phyloP scores from a whole-genome alignment of 2,113 vertebrate genomes.

The Chionomys nivalis region DNA sequence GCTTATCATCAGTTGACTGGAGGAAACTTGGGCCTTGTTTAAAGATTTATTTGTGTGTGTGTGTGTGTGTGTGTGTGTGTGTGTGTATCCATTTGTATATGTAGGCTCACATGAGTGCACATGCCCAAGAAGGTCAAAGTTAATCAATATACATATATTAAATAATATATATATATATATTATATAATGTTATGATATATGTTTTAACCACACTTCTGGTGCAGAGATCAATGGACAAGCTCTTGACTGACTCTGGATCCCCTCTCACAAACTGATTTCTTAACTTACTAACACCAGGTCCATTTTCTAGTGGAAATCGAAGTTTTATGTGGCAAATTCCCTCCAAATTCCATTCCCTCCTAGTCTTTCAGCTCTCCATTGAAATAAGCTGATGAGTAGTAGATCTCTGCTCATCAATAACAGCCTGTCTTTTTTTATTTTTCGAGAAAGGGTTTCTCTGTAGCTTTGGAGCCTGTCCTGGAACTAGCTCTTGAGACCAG shows the following conservation, averaged over 20 bases:
- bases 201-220: neutral
- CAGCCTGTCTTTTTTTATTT: neutral
- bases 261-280: neutral
- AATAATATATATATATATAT: too few species aligned
- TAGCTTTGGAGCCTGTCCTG: too few species aligned
- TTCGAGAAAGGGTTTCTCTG: too few species aligned
- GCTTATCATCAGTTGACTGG: neutral
- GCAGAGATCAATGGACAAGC: neutral
- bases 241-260: neutral
- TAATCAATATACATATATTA: neutral
- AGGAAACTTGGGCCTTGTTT: neutral
- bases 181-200: neutral
- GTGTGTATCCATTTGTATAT: neutral
- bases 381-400: neutral
- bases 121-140: neutral
- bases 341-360: neutral
- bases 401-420: neutral
- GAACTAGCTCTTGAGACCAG: too few species aligned
- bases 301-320: neutral
- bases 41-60: neutral
- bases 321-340: neutral
- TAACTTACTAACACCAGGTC: too few species aligned
- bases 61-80: neutral
- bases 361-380: neutral
- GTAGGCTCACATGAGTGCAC: neutral